Conservation (phyloP, 2,113 vertebrate genomes). For the Bombycilla garrulus region DNA sequence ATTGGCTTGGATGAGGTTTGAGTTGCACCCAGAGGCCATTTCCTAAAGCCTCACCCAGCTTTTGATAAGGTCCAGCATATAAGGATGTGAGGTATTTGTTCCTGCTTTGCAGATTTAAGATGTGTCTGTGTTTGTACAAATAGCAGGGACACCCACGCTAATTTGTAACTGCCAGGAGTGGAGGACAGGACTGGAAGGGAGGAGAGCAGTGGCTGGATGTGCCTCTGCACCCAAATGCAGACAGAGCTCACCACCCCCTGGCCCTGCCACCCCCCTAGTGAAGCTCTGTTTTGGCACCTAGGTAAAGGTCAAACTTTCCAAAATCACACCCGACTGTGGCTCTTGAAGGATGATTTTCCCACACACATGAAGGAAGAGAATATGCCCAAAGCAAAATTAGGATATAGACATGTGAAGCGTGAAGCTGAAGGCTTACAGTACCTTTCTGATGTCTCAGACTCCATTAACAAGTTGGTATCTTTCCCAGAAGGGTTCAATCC, state of each 20-base stretch:
- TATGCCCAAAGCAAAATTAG: neutral
- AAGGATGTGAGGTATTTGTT: neutral
- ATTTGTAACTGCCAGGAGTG: neutral
- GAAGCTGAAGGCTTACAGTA: neutral
- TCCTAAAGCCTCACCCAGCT: neutral
- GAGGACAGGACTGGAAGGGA: neutral
- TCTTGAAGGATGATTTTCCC: neutral
- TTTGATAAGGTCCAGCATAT: neutral
- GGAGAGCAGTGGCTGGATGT: neutral
- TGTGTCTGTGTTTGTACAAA: neutral
- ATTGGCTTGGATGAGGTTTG: neutral
- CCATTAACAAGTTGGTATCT: neutral
- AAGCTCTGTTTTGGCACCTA: neutral
- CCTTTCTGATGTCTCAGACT: neutral
- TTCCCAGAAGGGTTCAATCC: neutral
- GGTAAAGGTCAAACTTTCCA: neutral
- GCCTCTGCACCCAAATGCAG: neutral
- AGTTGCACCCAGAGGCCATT: neutral
- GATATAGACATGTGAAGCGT: neutral
- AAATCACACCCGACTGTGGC: fast-evolving
- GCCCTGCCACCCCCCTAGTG: neutral
- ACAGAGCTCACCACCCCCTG: neutral
- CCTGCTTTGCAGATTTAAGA: neutral
- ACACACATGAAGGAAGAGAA: neutral
- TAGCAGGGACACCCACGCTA: fast-evolving